These are phyloP conservation scores for Melanotaenia parkinsoni DNA, from an alignment of 2,797 vertebrate genomes.

Conservation along the genomic window DNA sequence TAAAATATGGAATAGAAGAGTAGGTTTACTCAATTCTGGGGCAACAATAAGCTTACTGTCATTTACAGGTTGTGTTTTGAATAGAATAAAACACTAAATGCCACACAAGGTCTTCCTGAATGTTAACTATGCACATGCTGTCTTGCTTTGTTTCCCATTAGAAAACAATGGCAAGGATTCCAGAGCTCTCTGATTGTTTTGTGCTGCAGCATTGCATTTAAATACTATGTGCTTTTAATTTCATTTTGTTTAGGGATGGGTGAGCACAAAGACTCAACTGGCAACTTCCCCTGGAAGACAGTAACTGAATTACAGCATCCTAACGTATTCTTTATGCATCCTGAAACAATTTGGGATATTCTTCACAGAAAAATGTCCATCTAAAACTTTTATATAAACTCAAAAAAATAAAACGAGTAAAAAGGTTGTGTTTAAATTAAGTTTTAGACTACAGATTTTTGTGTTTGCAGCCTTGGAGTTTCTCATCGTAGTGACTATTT, in stretches of 20 bases:
- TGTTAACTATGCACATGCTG: slow-evolving; percentile 26
- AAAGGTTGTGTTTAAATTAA: neutral
- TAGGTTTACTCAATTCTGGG: slow-evolving; percentile 4
- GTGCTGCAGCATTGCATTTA: slow-evolving; percentile 60
- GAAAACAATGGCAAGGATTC: slow-evolving; percentile 53
- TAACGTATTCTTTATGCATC: slow-evolving; percentile 51
- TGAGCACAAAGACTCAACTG: slow-evolving; percentile 64
- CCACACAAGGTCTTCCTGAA: neutral
- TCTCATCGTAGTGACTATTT: slow-evolving; percentile 6
- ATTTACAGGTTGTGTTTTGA: slow-evolving; percentile 11
- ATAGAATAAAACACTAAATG: slow-evolving; percentile 12
- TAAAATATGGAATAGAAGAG: slow-evolving; percentile 21
- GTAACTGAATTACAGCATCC: slow-evolving; percentile 64
- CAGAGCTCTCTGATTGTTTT: slow-evolving; percentile 59
- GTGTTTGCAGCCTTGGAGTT: neutral
- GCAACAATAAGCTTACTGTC: slow-evolving; percentile 20
- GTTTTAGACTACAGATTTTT: neutral
- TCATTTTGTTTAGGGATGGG: slow-evolving; percentile 70
- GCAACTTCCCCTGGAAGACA: slow-evolving; percentile 54
- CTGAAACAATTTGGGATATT: slow-evolving; percentile 33
- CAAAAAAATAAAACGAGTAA: neutral
- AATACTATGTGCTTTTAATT: slow-evolving; percentile 65
- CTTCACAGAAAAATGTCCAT: neutral
- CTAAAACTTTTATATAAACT: too few species aligned
- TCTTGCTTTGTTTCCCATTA: slow-evolving; percentile 30